Evolutionary conservation across 37 sponge, comb jelly and placozoan genomes (phyloP).

Genomic region (Ephydatia muelleri): DNA sequence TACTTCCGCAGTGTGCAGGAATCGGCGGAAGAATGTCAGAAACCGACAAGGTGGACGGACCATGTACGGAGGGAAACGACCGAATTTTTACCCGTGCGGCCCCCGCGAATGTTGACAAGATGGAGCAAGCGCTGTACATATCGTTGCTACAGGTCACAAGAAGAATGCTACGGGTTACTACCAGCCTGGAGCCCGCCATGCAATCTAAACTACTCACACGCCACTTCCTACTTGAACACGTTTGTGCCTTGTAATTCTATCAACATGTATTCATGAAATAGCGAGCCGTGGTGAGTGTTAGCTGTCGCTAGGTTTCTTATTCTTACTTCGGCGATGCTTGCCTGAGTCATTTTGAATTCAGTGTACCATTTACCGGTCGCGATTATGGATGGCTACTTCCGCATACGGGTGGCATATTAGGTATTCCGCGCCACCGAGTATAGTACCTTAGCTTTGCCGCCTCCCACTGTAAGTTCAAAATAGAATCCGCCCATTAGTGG

Average conservation of each 20-base stretch:
- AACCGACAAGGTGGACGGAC: background rate
- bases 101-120: constrained; percentile 49
- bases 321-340: background rate
- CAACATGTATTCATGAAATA: constrained; percentile 12
- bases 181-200: constrained; percentile 39
- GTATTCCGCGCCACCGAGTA: background rate
- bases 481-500: background rate
- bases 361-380: background rate
- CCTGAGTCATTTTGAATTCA: constrained; percentile 33
- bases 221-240: constrained; percentile 39
- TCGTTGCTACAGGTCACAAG: constrained; percentile 50
- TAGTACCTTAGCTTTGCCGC: background rate
- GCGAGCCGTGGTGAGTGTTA: constrained; percentile 30
- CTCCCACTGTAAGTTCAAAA: constrained; percentile 1
- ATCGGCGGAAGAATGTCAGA: constrained; percentile 15
- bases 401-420: constrained; percentile 1
- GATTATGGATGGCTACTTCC: constrained; percentile 21
- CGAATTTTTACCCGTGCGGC: constrained; percentile 6
- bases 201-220: constrained; percentile 62
- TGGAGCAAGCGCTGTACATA: constrained; percentile 56
- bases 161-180: constrained; percentile 61
- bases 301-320: background rate
- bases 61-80: background rate
- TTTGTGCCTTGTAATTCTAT: constrained; percentile 5
- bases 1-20: constrained; percentile 6